Conservation (phyloP, 1,140 invertebrate species). For the Neotoxoptera formosana region DNA sequence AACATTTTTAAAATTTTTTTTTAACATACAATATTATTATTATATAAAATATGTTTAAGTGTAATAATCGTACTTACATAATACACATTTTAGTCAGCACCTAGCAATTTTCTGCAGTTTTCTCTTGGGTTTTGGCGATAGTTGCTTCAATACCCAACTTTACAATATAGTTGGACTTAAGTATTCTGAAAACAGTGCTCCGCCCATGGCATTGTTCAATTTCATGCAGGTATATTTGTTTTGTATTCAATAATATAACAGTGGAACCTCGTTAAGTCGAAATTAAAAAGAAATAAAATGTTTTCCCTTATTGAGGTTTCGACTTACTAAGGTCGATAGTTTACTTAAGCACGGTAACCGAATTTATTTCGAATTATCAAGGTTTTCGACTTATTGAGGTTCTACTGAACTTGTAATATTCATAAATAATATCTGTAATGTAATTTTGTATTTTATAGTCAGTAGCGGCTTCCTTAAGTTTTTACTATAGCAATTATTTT, state of each 20-base stretch:
- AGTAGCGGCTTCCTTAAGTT: constrained; percentile 85
- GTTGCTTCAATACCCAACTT: constrained; percentile 95
- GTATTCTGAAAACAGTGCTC: constrained; percentile 65
- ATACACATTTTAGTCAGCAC: constrained; percentile 65
- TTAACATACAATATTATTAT: not conserved
- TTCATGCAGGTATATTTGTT: constrained; percentile 61
- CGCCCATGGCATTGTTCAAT: constrained; percentile 61
- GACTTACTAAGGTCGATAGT: too few relatives aligned
- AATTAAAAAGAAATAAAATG: too few relatives aligned
- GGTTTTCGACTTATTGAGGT: too few relatives aligned
- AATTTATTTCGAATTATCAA: too few relatives aligned
- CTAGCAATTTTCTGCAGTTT: constrained; percentile 91
- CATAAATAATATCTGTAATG: constrained; percentile 12
- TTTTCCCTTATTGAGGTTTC: too few relatives aligned
- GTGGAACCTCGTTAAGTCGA: too few relatives aligned
- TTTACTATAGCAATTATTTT: constrained; percentile 84
- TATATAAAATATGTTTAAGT: not conserved
- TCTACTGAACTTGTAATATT: not conserved
- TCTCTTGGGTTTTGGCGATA: constrained; percentile 92
- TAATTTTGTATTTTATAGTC: constrained; percentile 73
- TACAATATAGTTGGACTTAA: constrained; percentile 89
- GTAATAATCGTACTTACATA: not conserved
- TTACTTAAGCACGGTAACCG: too few relatives aligned
- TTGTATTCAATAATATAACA: not conserved
- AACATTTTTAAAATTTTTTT: not conserved